Conservation (phyloP, 2,888 invertebrate genomes). For the Ochropleura leucogaster region DNA sequence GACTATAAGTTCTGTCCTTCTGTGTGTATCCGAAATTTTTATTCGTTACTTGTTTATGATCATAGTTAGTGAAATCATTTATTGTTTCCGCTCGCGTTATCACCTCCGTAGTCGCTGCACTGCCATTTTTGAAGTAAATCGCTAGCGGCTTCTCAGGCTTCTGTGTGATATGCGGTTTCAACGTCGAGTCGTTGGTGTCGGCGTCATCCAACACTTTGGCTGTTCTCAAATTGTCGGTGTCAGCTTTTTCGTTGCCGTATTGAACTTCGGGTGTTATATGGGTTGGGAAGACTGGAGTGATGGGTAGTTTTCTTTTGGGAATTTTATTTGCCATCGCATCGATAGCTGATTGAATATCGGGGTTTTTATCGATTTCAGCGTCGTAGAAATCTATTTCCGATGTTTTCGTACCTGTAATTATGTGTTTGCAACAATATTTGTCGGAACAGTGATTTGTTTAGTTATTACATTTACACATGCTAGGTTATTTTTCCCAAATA, state of each 20-base stretch:
- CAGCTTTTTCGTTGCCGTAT: slow-evolving; percentile 88
- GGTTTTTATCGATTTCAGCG: slow-evolving; percentile 75
- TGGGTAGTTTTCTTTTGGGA: slow-evolving; percentile 75
- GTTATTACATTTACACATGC: slow-evolving; percentile 25
- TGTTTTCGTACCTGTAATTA: slow-evolving; percentile 85
- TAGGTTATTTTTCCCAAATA: slow-evolving; percentile 31
- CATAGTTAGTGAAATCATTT: slow-evolving; percentile 78
- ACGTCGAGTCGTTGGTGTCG: slow-evolving; percentile 78
- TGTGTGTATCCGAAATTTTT: slow-evolving; percentile 66
- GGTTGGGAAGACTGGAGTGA: slow-evolving; percentile 84
- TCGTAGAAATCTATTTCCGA: slow-evolving; percentile 88
- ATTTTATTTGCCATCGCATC: slow-evolving; percentile 71
- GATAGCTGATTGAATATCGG: slow-evolving; percentile 71
- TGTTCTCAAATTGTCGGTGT: slow-evolving; percentile 79
- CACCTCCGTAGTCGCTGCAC: slow-evolving; percentile 74
- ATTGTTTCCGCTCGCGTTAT: slow-evolving; percentile 78
- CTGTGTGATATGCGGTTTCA: slow-evolving; percentile 87
- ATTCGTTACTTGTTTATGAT: slow-evolving; percentile 73
- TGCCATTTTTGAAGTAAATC: slow-evolving; percentile 76
- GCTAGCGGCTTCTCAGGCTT: slow-evolving; percentile 86
- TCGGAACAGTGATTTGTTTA: slow-evolving; percentile 39
- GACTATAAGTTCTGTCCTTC: slow-evolving; percentile 34
- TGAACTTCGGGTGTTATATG: slow-evolving; percentile 88
- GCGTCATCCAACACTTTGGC: slow-evolving; percentile 77
- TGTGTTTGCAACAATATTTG: slow-evolving; percentile 63